These are phyloP conservation scores for Drusus annulatus DNA, from an alignment of 1,140 invertebrate genomes.

Conservation along the genomic window DNA sequence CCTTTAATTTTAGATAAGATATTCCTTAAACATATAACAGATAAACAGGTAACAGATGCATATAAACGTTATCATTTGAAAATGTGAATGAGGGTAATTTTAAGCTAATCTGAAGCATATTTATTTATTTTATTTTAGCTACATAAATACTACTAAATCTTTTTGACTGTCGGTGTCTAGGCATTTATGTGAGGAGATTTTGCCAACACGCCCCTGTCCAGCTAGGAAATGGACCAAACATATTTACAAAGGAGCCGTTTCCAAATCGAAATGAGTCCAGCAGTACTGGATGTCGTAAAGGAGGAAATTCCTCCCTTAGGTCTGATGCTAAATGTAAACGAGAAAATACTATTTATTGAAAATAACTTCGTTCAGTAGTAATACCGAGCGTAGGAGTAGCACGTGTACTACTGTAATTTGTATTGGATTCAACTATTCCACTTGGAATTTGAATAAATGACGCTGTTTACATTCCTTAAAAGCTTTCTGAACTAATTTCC, in stretches of 20 bases:
- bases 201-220: neutral
- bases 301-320: slow-evolving; percentile 11
- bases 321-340: neutral
- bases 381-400: neutral
- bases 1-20: no score
- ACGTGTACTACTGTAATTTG: neutral
- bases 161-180: no score
- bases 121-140: no score
- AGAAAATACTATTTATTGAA: neutral
- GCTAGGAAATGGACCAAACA: neutral
- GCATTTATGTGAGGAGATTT: no score
- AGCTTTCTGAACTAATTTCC: neutral
- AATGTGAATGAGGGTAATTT: no score
- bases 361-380: neutral
- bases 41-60: no score
- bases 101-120: no score
- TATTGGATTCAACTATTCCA: no score
- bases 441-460: neutral
- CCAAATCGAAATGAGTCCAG: neutral
- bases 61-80: no score
- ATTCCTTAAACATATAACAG: no score
- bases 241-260: neutral
- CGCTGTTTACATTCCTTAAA: neutral
- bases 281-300: slow-evolving; percentile 17
- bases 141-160: no score